Percentiles rank a stretch among this genome's conserved stretches.
Conservation (phyloP, 1,140 invertebrate species). For the Papilio machaon region DNA sequence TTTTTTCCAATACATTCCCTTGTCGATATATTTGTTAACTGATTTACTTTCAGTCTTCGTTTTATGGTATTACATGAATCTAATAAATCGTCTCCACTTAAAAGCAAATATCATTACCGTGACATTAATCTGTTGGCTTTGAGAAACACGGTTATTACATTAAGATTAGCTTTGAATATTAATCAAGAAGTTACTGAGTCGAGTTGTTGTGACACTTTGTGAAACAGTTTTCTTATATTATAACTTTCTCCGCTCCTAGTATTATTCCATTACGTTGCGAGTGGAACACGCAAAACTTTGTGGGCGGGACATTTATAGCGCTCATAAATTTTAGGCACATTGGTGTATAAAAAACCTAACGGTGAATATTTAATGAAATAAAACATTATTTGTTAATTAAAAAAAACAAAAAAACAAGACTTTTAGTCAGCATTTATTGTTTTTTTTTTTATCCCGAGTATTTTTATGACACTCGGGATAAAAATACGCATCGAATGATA, state of each 20-base stretch:
- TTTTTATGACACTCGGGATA: no score
- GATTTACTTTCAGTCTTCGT: no score
- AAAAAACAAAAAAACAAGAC: no score
- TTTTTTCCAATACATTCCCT: no score
- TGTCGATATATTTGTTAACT: no score
- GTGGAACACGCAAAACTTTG: slow-evolving; percentile 37
- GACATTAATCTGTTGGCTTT: slow-evolving; percentile 12
- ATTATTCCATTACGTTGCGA: slow-evolving; percentile 31
- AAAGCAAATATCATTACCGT: slow-evolving; percentile 23
- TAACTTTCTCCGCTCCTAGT: slow-evolving; percentile 40
- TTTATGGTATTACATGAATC: slow-evolving; percentile 15
- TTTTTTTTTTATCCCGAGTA: no score
- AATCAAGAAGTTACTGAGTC: slow-evolving; percentile 53
- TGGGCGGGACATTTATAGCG: slow-evolving; percentile 21
- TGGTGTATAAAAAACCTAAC: neutral
- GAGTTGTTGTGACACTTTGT: slow-evolving; percentile 32
- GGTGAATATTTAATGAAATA: neutral
- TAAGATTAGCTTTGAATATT: slow-evolving; percentile 48
- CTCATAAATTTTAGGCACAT: slow-evolving; percentile 16
- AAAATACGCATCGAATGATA: no score
- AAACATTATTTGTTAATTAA: neutral
- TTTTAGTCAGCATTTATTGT: no score
- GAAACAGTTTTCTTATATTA: slow-evolving; percentile 28
- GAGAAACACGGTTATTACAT: slow-evolving; percentile 24
- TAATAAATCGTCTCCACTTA: slow-evolving; percentile 37